A percentile compares a stretch with the other conserved stretches of the same genome.
Conservation (phyloP, 1,140 invertebrate species). For the Oncopodura yosiiana region DNA sequence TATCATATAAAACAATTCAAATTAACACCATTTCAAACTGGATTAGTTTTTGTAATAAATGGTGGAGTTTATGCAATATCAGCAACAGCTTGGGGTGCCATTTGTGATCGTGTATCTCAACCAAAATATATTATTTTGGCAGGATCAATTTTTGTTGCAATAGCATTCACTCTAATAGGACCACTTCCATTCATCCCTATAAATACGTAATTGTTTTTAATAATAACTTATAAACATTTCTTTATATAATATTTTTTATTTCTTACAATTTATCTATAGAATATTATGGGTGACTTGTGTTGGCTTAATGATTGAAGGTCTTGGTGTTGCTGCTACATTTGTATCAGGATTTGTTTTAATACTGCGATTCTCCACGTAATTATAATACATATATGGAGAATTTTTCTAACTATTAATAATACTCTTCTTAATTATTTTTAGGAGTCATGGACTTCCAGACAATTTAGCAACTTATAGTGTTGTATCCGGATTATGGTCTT, state of each 20-base stretch:
- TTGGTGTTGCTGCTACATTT: slow-evolving; percentile 68
- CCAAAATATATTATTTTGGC: slow-evolving; percentile 59
- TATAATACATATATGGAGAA: too few relatives aligned
- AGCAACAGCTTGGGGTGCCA: slow-evolving; percentile 68
- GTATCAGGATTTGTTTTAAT: slow-evolving; percentile 76
- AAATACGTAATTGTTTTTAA: too few relatives aligned
- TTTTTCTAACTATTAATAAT: too few relatives aligned
- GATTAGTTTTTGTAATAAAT: slow-evolving; percentile 80
- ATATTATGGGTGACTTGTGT: slow-evolving; percentile 54
- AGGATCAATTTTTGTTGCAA: slow-evolving; percentile 55
- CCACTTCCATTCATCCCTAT: slow-evolving; percentile 61
- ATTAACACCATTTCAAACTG: slow-evolving; percentile 61
- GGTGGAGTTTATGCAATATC: slow-evolving; percentile 72
- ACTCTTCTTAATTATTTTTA: neutral
- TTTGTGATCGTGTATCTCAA: slow-evolving; percentile 54
- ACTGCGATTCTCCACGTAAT: slow-evolving; percentile 60
- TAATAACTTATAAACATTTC: too few relatives aligned
- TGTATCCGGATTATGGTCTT: slow-evolving; percentile 74
- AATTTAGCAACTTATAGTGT: slow-evolving; percentile 70
- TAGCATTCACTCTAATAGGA: slow-evolving; percentile 60
- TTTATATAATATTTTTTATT: too few relatives aligned
- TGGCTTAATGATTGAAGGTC: slow-evolving; percentile 62
- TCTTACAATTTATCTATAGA: too few relatives aligned
- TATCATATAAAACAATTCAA: slow-evolving; percentile 60
- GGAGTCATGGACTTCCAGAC: slow-evolving; percentile 59